A percentile compares a stretch with the other conserved stretches of the same genome.
Conservation (phyloP, 2,797 vertebrate genomes). For the Hipposideros larvatus region DNA sequence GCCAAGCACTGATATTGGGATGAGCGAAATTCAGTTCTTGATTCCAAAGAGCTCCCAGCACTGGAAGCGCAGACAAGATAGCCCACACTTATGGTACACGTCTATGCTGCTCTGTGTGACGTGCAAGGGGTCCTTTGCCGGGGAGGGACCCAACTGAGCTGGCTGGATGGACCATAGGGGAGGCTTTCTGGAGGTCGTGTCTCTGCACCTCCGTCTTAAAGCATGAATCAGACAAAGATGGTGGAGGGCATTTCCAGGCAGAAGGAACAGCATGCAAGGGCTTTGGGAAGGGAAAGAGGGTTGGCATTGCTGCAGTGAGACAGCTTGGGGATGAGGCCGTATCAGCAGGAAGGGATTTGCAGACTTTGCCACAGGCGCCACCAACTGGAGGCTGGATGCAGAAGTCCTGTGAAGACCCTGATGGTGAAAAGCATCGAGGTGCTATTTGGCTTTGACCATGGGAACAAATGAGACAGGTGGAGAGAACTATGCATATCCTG, state of each 20-base stretch:
- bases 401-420: not conserved
- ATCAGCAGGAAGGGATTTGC: not conserved
- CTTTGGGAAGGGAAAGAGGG: not conserved
- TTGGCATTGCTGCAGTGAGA: not conserved
- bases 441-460: not conserved
- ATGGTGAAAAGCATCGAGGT: not conserved
- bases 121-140: not conserved
- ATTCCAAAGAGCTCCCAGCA: not conserved
- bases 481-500: not conserved
- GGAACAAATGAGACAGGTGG: not conserved
- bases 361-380: not conserved
- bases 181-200: not conserved
- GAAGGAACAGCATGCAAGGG: not conserved
- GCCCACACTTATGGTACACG: fast-evolving
- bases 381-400: not conserved
- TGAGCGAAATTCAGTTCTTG: not conserved
- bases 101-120: not conserved
- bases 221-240: not conserved
- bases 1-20: not conserved
- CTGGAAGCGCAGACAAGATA: not conserved
- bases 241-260: not conserved
- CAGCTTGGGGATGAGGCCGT: not conserved
- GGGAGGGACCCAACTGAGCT: not conserved
- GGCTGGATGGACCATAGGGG: not conserved
- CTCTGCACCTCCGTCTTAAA: not conserved